phyloP scores from a whole-genome alignment of 2,113 vertebrate species.

The Felis catus region F.catus_Fca126_mat1.0 CM031415.1:52037001-52037500 shows the following conservation, averaged over 20 bases:
- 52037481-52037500: neutral
- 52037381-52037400: neutral
- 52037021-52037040: neutral
- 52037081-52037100: neutral
- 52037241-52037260: neutral
- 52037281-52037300: fast-evolving
- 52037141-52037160: neutral
- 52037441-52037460: neutral
- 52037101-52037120: neutral
- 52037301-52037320: neutral
- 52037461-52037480: neutral
- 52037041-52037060: neutral
- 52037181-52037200: neutral
- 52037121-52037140: neutral
- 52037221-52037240: neutral
- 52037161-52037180: neutral
- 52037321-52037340: neutral
- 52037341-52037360: neutral
- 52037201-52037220: neutral
- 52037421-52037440: fast-evolving
- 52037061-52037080: neutral
- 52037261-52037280: neutral
- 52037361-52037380: neutral
- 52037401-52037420: neutral
- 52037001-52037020: neutral